A percentile compares a stretch with the other conserved stretches of the same genome.
These are phyloP conservation scores for Halichoeres trimaculatus DNA, from an alignment of 2,113 vertebrate genomes.

Conservation along the genomic window DNA sequence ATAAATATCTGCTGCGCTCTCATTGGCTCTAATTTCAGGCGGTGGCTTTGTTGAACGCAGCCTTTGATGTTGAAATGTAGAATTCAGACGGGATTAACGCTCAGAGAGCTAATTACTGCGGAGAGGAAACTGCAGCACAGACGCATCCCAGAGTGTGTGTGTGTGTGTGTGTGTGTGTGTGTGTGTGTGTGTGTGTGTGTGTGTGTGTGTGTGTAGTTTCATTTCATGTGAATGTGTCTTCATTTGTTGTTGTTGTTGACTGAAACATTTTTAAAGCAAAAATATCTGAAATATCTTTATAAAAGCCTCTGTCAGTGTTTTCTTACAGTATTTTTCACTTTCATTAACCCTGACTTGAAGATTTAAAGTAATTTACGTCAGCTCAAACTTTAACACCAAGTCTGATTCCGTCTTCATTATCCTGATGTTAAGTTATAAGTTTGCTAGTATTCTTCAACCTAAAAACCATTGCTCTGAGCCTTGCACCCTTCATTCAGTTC, in stretches of 20 bases:
- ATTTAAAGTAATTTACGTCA: too few species aligned
- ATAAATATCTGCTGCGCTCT: conserved; percentile 40
- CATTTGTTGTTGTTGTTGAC: not conserved
- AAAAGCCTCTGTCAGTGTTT: not conserved
- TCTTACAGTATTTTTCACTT: not conserved
- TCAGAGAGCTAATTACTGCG: conserved; percentile 54
- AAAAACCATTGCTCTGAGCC: too few species aligned
- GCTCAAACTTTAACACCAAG: too few species aligned
- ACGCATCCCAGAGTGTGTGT: not conserved
- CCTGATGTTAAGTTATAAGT: too few species aligned
- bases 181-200: too few species aligned
- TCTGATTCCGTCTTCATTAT: too few species aligned
- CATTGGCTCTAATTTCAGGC: conserved; percentile 41
- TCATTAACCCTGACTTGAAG: not conserved
- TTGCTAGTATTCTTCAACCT: too few species aligned
- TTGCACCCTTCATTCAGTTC: too few species aligned
- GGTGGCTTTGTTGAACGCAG: conserved; percentile 36
- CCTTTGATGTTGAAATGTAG: conserved; percentile 50
- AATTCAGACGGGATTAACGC: conserved; percentile 59
- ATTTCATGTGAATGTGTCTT: not conserved
- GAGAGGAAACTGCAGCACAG: conserved; percentile 20
- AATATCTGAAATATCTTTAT: not conserved
- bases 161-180: not conserved
- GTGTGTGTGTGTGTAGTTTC: too few species aligned
- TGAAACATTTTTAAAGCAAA: not conserved